Conservation (phyloP, 2,797 vertebrate species). For the Diplodus puntazzo region DNA sequence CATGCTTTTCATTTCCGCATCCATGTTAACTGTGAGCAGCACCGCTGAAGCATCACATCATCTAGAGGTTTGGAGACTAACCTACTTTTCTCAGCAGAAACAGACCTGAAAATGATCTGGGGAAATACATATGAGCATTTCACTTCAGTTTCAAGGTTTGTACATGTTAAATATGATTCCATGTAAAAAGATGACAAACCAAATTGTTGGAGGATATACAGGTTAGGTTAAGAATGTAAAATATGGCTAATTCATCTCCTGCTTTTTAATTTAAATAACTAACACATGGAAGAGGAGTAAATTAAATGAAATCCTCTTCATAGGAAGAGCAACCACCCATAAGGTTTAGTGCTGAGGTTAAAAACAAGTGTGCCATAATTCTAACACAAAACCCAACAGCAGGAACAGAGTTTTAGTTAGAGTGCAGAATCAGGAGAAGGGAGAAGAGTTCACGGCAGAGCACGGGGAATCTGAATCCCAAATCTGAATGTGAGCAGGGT, state of each 20-base stretch:
- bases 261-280: background rate
- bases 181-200: background rate
- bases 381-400: background rate
- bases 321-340: background rate
- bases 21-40: no score
- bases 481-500: background rate
- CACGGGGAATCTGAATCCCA: background rate
- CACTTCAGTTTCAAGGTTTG: no score
- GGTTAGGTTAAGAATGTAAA: background rate
- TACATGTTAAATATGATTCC: no score
- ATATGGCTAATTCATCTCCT: background rate
- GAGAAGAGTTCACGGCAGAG: background rate
- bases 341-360: background rate
- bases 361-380: background rate
- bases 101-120: no score
- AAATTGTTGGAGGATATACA: background rate
- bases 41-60: no score
- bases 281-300: background rate
- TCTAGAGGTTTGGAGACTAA: no score
- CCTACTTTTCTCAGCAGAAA: no score
- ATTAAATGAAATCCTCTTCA: background rate
- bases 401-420: background rate
- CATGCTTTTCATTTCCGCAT: no score
- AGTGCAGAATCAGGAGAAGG: background rate
- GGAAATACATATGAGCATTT: no score